Evolutionary conservation across 2,113 vertebrate species (phyloP).

Genomic region (Melanostigma gelatinosum): DNA sequence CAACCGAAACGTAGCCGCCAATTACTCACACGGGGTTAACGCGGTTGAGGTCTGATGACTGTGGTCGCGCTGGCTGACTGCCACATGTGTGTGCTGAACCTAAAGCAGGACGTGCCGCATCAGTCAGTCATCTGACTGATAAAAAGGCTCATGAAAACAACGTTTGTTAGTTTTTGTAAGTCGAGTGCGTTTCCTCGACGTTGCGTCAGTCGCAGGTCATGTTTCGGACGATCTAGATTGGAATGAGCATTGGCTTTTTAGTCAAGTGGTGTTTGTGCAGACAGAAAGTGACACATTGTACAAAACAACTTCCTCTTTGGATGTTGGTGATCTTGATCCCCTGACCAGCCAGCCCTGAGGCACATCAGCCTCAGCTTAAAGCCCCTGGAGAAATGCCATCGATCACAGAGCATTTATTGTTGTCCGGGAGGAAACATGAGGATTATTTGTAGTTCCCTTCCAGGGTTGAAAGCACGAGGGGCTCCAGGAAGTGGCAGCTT

Average conservation of each 20-base stretch:
- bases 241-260: neutral
- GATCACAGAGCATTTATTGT: conserved; percentile 75
- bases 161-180: neutral
- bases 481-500: conserved; percentile 66
- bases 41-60: conserved; percentile 26
- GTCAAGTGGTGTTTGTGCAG: conserved; percentile 18
- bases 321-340: conserved; percentile 65
- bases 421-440: conserved; percentile 62
- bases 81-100: conserved; percentile 14
- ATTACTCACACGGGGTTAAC: conserved; percentile 28
- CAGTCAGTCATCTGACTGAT: conserved; percentile 34
- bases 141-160: neutral
- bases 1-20: conserved; percentile 9
- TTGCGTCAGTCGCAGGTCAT: neutral
- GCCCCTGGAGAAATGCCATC: conserved; percentile 59
- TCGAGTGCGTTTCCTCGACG: neutral
- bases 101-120: neutral
- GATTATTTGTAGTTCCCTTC: conserved; percentile 63
- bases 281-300: conserved; percentile 15
- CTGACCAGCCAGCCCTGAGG: conserved; percentile 40
- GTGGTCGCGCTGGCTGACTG: conserved; percentile 5
- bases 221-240: neutral
- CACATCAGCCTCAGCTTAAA: conserved; percentile 68
- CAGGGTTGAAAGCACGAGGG: conserved; percentile 51
- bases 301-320: conserved; percentile 53